Evolutionary conservation across 2,797 vertebrate species (phyloP).

Genomic region (Hyperoplus immaculatus): DNA sequence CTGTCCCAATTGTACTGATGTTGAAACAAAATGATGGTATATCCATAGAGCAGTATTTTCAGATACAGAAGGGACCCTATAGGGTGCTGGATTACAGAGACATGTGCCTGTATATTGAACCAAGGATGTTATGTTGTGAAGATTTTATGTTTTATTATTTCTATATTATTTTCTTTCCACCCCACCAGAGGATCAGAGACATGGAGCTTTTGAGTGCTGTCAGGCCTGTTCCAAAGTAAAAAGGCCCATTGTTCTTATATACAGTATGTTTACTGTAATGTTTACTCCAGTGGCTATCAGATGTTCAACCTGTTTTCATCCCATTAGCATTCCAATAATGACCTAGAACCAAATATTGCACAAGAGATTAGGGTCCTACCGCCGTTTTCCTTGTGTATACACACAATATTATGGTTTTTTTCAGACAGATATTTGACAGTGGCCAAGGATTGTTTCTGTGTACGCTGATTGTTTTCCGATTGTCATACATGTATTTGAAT

Average conservation of each 20-base stretch:
- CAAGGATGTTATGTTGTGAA: constrained; percentile 65
- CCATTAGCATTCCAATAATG: constrained; percentile 79
- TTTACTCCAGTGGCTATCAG: constrained; percentile 71
- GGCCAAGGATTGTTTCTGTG: constrained; percentile 62
- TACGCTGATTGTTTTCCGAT: constrained; percentile 40
- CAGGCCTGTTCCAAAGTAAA: constrained; percentile 61
- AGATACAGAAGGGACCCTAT: constrained; percentile 38
- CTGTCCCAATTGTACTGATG: constrained; percentile 46
- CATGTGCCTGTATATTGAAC: constrained; percentile 77
- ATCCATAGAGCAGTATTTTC: constrained; percentile 47
- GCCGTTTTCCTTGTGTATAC: constrained; percentile 37
- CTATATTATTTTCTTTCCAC: constrained; percentile 29
- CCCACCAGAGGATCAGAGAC: constrained; percentile 70
- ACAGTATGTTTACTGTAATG: constrained; percentile 70
- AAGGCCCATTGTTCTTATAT: constrained; percentile 48
- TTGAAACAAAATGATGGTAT: constrained; percentile 50
- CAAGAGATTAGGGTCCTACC: constrained; percentile 74
- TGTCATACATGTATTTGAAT: constrained; percentile 8
- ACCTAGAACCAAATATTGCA: constrained; percentile 82
- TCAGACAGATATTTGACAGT: constrained; percentile 54
- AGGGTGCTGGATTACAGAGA: constrained; percentile 67
- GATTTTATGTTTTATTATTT: constrained; percentile 46
- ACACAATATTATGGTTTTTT: constrained; percentile 50
- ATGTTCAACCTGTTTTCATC: constrained; percentile 54
- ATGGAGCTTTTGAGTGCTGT: constrained; percentile 68